phyloP scores from a whole-genome alignment of 2,797 vertebrate species.

The Ammospiza maritima region DNA sequence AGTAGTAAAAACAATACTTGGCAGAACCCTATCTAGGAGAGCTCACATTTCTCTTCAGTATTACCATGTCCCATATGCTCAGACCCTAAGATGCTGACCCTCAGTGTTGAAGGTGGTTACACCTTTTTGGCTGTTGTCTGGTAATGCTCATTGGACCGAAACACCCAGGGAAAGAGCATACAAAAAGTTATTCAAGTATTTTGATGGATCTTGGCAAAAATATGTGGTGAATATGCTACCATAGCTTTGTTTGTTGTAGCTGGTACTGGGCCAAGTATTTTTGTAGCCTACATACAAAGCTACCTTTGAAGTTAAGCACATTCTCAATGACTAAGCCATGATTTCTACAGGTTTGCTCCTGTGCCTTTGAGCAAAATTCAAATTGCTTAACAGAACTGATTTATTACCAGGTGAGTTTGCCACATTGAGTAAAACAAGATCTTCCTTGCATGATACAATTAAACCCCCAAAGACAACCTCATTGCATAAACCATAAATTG shows the following conservation, averaged over 20 bases:
- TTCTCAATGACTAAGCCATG: neutral
- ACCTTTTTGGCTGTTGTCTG: neutral
- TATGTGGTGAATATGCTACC: neutral
- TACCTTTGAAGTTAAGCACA: neutral
- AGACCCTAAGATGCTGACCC: neutral
- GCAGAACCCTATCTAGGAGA: neutral
- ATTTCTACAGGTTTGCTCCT: neutral
- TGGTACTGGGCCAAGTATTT: neutral
- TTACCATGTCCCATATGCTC: neutral
- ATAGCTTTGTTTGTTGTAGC: neutral
- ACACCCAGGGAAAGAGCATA: neutral
- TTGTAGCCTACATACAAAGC: neutral
- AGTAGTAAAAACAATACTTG: neutral
- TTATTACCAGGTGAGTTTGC: neutral
- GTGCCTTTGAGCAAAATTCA: neutral
- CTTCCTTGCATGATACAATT: neutral
- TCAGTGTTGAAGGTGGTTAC: neutral
- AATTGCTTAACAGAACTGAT: neutral
- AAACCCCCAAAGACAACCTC: neutral
- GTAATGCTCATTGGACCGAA: neutral
- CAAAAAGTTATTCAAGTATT: neutral
- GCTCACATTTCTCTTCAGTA: neutral
- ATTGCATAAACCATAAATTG: neutral
- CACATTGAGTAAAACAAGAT: neutral
- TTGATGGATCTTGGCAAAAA: neutral